Base-by-base conservation (phyloP, 2,888 invertebrate genomes). In the Phrixothrix hirtus region DNA sequence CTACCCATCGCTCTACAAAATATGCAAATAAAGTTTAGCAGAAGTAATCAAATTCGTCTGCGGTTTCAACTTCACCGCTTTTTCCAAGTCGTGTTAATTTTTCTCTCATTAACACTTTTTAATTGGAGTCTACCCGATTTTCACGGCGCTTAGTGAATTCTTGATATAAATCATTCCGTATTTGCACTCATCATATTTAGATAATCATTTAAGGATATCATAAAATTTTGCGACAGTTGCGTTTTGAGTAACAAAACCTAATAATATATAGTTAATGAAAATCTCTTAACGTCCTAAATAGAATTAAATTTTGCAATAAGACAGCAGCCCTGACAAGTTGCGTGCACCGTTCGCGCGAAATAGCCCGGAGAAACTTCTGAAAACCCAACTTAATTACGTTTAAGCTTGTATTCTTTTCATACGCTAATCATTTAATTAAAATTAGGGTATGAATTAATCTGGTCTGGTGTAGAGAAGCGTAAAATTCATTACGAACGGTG, bases 341-440 rank as follows among this genome's bases (percentile, higher is more conserved):
- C 46, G 27, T 21, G 11, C 16, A 26, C 14, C 29, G 27, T 36
- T n/a, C 27, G 17, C 35, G 17, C 10, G 26, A 60, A 63, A 62
- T 58, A 62, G 56, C 57, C 54, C 32, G 17, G 36, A 41, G 43
- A 57, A 65, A 62, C 59, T 66, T 65, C 62, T 64, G 60, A 57
- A 55, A 60, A 58, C 60, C 58, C 47, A 63, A 61, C 65, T 63
- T 66, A 67, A 69, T 67, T 65, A 63, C 63, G 60, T 61, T 60
- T 58, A 59, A 59, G 60, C 58, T 58, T 63, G 60, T 63, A 65
- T 66, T 69, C 68, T 68, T 69, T 69, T 66, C 66, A 65, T 65
- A 67, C 62, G 66, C 63, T 66, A 68, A 69, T 67, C 63, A 59
- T 67, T 69, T 68, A 67, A 70, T 68, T 69, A 67, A 69, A 69